Evolutionary conservation across 2,797 vertebrate species (phyloP).

Genomic region (Cirrhinus mrigala): DNA sequence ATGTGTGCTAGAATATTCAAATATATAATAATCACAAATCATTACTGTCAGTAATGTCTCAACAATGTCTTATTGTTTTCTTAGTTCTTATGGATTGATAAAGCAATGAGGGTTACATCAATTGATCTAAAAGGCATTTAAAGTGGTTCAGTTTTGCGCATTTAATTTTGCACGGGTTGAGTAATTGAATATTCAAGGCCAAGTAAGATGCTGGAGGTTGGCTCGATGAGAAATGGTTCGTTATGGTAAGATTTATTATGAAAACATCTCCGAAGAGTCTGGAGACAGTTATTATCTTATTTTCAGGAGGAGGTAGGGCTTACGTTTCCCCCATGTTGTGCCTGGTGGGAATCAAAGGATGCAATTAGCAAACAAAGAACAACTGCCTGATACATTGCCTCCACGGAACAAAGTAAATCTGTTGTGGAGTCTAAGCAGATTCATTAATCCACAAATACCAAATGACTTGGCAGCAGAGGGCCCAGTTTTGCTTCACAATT

Average conservation of each 20-base stretch:
- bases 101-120: neutral
- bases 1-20: neutral
- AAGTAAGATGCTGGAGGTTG: slow-evolving; percentile 2
- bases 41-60: neutral
- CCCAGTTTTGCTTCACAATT: slow-evolving; percentile 46
- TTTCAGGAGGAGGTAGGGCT: slow-evolving; percentile 35
- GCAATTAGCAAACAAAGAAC: slow-evolving; percentile 74
- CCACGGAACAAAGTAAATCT: slow-evolving; percentile 71
- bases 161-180: neutral
- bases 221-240: neutral
- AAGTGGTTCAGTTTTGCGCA: neutral
- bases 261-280: slow-evolving; percentile 23
- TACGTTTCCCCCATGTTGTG: slow-evolving; percentile 36
- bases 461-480: slow-evolving; percentile 49
- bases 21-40: too few relatives aligned
- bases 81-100: neutral
- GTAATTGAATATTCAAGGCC: slow-evolving; percentile 12
- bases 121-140: neutral
- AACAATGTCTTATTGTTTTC: neutral
- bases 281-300: slow-evolving; percentile 42
- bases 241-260: slow-evolving; percentile 42
- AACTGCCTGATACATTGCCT: slow-evolving; percentile 64
- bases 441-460: slow-evolving; percentile 55
- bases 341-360: slow-evolving; percentile 62
- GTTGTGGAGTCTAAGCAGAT: slow-evolving; percentile 53